A percentile compares a stretch with the other conserved stretches of the same genome.
Conservation (phyloP, 1,140 invertebrate genomes). For the Macrosteles quadrilineatus region DNA sequence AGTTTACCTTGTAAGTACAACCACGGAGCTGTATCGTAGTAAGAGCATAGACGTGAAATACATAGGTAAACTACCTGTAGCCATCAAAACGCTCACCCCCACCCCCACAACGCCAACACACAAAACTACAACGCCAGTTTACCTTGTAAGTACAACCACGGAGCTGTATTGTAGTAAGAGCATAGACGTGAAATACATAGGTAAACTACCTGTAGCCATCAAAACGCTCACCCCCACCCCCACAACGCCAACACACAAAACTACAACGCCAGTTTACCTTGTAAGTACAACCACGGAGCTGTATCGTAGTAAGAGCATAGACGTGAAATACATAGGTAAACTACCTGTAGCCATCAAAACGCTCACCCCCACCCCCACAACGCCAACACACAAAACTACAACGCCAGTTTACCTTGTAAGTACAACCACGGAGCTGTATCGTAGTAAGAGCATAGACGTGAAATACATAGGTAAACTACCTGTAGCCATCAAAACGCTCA, state of each 20-base stretch:
- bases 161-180: no score
- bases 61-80: no score
- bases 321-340: no score
- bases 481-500: conserved; percentile 62
- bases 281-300: conserved; percentile 42
- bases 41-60: no score
- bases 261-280: conserved; percentile 41
- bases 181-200: no score
- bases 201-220: conserved; percentile 71
- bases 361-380: conserved; percentile 51
- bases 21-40: no score
- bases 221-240: conserved; percentile 54
- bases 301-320: no score
- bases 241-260: conserved; percentile 44
- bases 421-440: no score
- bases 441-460: no score
- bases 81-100: conserved; percentile 56
- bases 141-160: conserved; percentile 41
- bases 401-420: conserved; percentile 42
- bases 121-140: conserved; percentile 40
- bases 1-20: conserved; percentile 41
- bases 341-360: conserved; percentile 67
- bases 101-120: conserved; percentile 49
- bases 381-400: conserved; percentile 46
- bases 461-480: no score